Conservation (phyloP, 1,140 invertebrate genomes). For the Gonioctena quinquepunctata region DNA sequence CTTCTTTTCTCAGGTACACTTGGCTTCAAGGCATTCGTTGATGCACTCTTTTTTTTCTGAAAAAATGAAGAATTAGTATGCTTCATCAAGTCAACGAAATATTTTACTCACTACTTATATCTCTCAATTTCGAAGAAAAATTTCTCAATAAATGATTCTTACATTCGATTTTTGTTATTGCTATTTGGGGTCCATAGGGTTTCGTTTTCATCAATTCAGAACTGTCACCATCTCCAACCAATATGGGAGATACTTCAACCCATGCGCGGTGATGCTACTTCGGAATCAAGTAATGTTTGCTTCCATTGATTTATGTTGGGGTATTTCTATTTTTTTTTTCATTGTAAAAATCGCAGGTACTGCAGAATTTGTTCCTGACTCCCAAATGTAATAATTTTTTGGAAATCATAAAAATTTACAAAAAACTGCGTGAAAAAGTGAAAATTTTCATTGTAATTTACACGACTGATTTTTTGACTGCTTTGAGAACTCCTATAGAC, state of each 20-base stretch:
- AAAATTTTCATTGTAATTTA: no score
- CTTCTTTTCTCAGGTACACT: neutral
- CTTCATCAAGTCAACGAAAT: neutral
- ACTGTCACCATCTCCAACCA: conserved; percentile 55
- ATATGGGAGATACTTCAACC: conserved; percentile 45
- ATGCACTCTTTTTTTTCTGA: no score
- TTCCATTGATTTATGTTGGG: conserved; percentile 48
- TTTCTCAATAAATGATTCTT: conserved; percentile 48
- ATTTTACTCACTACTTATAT: conserved; percentile 15
- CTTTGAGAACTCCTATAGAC: no score
- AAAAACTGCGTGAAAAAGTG: no score
- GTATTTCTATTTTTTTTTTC: neutral
- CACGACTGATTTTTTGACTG: no score
- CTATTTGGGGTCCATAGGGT: conserved; percentile 17
- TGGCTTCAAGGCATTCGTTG: neutral
- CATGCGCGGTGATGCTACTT: conserved; percentile 42
- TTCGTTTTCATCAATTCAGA: conserved; percentile 31
- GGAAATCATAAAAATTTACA: no score
- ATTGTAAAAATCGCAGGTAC: conserved; percentile 32
- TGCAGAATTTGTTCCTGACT: conserved; percentile 53
- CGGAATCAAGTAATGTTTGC: conserved; percentile 50
- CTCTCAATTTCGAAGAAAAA: conserved; percentile 18
- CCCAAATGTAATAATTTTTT: conserved; percentile 33
- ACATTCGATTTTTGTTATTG: conserved; percentile 46
- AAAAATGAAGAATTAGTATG: neutral